Percentiles rank a stretch among this genome's conserved stretches.
Conservation (phyloP, 2,797 vertebrate species). For the Kryptolebias ocellatus region DNA sequence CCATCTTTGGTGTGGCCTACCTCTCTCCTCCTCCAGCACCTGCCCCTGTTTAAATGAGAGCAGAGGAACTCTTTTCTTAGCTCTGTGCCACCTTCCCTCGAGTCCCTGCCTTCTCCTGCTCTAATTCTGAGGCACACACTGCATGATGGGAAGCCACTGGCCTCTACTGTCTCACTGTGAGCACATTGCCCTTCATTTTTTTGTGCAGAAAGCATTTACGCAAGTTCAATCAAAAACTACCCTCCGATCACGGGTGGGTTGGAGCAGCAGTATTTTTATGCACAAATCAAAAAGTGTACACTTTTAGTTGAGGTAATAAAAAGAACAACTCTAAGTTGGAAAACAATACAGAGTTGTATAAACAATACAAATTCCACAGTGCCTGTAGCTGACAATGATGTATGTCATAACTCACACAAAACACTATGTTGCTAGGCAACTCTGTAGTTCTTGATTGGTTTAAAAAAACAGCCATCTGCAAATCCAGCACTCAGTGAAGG, state of each 20-base stretch:
- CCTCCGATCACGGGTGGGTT: not conserved
- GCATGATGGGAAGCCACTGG: constrained; percentile 78
- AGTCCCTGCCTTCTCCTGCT: constrained; percentile 78
- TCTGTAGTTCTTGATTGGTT: constrained; percentile 11
- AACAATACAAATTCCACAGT: constrained; percentile 3
- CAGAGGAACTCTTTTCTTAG: constrained; percentile 85
- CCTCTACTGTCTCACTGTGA: constrained; percentile 59
- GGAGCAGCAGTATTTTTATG: not conserved
- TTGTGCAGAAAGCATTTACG: not conserved
- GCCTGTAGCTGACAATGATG: not conserved
- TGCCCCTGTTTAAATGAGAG: constrained; percentile 85
- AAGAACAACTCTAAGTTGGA: not conserved
- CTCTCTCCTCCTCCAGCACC: constrained; percentile 75
- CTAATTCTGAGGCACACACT: constrained; percentile 76
- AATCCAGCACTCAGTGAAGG: not conserved
- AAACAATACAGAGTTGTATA: not conserved
- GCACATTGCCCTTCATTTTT: constrained; percentile 61
- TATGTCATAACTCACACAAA: constrained; percentile 7
- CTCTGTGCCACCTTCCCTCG: constrained; percentile 76
- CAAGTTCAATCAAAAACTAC: not conserved
- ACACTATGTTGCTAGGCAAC: constrained; percentile 26
- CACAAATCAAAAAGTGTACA: not conserved
- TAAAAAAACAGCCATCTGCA: not conserved
- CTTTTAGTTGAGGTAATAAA: not conserved
- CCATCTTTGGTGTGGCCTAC: constrained; percentile 52